A percentile compares a stretch with the other conserved stretches of the same genome.
These are phyloP conservation scores for Dermochelys coriacea DNA, from an alignment of 2,797 vertebrate species.

Conservation along the genomic window DNA sequence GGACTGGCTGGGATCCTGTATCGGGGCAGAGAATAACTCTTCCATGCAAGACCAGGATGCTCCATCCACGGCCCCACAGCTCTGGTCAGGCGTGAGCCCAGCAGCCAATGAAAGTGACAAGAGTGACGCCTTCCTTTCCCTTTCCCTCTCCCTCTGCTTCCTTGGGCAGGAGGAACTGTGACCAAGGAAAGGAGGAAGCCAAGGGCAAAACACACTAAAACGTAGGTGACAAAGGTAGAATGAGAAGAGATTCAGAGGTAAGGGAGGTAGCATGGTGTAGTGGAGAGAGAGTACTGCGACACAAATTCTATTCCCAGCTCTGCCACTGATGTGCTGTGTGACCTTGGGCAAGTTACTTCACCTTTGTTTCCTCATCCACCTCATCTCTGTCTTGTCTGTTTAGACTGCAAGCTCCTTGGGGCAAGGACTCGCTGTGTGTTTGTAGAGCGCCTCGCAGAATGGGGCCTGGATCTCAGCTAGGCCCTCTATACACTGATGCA, in stretches of 20 bases:
- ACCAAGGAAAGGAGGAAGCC: not conserved
- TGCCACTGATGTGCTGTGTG: not conserved
- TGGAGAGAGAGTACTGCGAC: not conserved
- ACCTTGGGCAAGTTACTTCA: not conserved
- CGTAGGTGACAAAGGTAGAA: not conserved
- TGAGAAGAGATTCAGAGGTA: not conserved
- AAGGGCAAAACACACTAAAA: not conserved
- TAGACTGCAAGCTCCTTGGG: not conserved
- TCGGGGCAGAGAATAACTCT: rapidly evolving
- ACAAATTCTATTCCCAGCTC: not conserved
- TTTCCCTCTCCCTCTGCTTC: constrained; percentile 16
- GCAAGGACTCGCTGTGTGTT: not conserved
- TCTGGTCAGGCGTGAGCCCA: not conserved
- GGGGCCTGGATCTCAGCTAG: not conserved
- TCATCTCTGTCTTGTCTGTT: not conserved
- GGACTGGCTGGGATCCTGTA: not conserved
- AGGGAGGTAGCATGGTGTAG: too few species aligned
- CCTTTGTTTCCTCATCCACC: not conserved
- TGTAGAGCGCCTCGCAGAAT: not conserved
- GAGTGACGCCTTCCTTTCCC: not conserved
- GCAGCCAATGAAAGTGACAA: not conserved
- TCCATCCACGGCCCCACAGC: rapidly evolving
- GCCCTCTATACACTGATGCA: not conserved
- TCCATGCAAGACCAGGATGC: not conserved
- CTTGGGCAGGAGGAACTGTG: not conserved